These are phyloP conservation scores for Dipodomys ordii DNA, from an alignment of 2,113 vertebrate genomes.

Conservation along the genomic window DNA sequence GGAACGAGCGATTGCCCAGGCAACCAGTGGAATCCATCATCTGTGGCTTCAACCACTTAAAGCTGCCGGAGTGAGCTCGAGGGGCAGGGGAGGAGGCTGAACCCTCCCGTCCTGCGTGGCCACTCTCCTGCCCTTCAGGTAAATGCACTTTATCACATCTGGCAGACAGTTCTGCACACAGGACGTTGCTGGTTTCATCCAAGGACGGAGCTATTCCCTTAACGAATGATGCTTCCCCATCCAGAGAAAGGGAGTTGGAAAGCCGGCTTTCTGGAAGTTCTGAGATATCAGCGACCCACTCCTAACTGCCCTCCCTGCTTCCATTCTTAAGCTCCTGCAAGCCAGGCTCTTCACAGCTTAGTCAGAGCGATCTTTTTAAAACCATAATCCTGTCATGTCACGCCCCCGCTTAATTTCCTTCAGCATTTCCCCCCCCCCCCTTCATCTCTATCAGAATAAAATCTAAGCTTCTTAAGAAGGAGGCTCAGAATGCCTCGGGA, in stretches of 20 bases:
- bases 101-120: background rate
- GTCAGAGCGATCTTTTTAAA: background rate
- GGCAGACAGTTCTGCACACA: background rate
- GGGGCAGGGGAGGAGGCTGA: background rate
- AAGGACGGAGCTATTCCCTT: background rate
- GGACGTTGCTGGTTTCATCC: background rate
- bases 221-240: background rate
- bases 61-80: background rate
- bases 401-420: background rate
- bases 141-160: background rate
- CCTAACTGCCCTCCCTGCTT: background rate
- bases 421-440: background rate
- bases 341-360: background rate
- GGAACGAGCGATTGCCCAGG: slow-evolving; percentile 59
- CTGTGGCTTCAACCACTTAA: slow-evolving; percentile 5
- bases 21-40: background rate
- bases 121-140: background rate
- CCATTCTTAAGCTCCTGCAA: background rate
- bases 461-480: background rate
- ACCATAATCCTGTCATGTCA: background rate
- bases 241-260: slow-evolving; percentile 24
- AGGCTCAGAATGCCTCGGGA: background rate
- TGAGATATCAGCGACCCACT: background rate
- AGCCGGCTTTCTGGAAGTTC: slow-evolving; percentile 26
- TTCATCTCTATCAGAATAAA: slow-evolving; percentile 1